Conservation (phyloP, 2,797 vertebrate species). For the Mormyrus proboscirostris region DNA sequence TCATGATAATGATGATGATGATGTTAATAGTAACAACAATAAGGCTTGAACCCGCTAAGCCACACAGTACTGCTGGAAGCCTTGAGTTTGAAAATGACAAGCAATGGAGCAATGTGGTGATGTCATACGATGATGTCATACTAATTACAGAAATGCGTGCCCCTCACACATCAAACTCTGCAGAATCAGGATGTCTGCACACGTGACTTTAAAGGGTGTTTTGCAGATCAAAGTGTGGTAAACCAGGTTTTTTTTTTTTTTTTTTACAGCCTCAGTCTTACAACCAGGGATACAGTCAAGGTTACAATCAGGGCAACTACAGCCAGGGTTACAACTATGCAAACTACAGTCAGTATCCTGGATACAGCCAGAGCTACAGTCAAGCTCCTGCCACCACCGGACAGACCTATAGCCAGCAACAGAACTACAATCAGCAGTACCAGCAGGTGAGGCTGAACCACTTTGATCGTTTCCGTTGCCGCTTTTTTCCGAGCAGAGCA, state of each 20-base stretch:
- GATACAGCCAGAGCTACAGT: conserved; percentile 58
- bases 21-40: neutral
- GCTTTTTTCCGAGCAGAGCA: neutral
- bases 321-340: conserved; percentile 76
- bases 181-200: neutral
- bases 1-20: neutral
- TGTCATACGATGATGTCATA: neutral
- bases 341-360: conserved; percentile 73
- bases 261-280: conserved; percentile 39
- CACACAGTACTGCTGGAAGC: neutral
- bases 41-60: neutral
- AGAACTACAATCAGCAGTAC: conserved; percentile 77
- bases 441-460: conserved; percentile 68
- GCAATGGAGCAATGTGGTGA: neutral
- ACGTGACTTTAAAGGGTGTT: neutral
- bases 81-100: neutral
- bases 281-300: conserved; percentile 60
- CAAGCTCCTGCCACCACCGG: conserved; percentile 53
- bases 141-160: neutral
- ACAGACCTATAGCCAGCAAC: conserved; percentile 61
- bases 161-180: neutral
- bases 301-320: conserved; percentile 64
- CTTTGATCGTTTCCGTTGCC: neutral
- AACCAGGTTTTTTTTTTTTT: neutral
- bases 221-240: neutral